Percentiles rank a stretch among this genome's conserved stretches.
phyloP scores from a whole-genome alignment of 2,888 invertebrate species.

The Allolobophora icterica region DNA sequence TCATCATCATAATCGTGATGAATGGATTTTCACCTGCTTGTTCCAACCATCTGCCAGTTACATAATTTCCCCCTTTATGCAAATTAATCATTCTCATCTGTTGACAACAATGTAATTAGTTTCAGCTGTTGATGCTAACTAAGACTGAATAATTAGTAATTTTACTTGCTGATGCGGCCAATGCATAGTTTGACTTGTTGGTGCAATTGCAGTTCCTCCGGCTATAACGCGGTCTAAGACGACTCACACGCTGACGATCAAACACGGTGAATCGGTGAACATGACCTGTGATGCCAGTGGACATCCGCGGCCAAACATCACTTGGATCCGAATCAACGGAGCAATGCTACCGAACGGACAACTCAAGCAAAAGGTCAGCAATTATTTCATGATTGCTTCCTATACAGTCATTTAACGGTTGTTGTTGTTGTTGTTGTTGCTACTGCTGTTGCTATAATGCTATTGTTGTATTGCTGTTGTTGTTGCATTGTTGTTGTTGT shows the following conservation, averaged over 20 bases:
- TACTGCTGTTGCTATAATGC: neutral
- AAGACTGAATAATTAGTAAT: neutral
- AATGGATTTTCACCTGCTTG: neutral
- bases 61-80: no score
- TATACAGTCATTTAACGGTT: neutral
- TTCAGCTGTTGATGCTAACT: neutral
- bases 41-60: neutral
- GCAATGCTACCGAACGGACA: conserved; percentile 42
- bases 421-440: neutral
- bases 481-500: no score
- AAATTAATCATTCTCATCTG: neutral
- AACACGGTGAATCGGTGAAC: conserved; percentile 50
- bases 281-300: conserved; percentile 58
- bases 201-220: conserved; percentile 51
- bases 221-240: conserved; percentile 52
- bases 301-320: conserved; percentile 61
- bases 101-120: neutral
- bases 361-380: conserved; percentile 37
- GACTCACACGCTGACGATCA: conserved; percentile 53
- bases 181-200: neutral
- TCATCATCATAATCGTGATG: no score
- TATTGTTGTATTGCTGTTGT: no score
- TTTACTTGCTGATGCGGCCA: no score
- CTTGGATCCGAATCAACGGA: conserved; percentile 63
- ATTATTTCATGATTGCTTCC: no score